These are phyloP conservation scores for Malacoctenus gilli DNA, from an alignment of 2,797 vertebrate genomes.

Conservation along the genomic window DNA sequence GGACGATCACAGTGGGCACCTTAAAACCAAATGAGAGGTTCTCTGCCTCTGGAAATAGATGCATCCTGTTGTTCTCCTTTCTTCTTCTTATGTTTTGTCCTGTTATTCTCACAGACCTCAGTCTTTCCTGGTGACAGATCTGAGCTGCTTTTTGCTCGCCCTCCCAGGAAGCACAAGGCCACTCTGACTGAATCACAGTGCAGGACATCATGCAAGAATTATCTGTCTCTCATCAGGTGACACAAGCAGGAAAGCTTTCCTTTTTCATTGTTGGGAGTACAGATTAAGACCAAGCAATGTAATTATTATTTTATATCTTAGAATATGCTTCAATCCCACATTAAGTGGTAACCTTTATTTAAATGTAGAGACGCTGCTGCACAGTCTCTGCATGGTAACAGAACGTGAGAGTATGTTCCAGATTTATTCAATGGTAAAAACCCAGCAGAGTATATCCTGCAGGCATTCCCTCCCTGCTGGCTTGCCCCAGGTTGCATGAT, in stretches of 20 bases:
- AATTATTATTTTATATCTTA: too few species aligned
- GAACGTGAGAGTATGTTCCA: too few species aligned
- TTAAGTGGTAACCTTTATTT: too few species aligned
- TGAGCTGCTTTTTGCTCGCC: slow-evolving; percentile 16
- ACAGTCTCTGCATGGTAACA: not conserved
- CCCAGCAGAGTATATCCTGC: slow-evolving; percentile 3
- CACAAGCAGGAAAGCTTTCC: too few species aligned
- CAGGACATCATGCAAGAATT: not conserved
- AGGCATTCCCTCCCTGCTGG: slow-evolving; percentile 23
- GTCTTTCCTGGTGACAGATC: slow-evolving; percentile 28
- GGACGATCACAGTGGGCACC: not conserved
- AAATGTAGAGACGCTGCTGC: too few species aligned
- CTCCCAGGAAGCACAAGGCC: slow-evolving; percentile 13
- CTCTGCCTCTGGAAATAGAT: slow-evolving; percentile 31
- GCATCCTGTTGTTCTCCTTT: slow-evolving; percentile 20
- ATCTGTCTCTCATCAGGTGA: not conserved
- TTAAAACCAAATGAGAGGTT: not conserved
- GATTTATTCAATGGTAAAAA: too few species aligned
- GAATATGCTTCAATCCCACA: too few species aligned
- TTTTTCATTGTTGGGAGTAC: too few species aligned
- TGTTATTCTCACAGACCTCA: slow-evolving; percentile 3
- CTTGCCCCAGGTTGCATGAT: slow-evolving; percentile 19
- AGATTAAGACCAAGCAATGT: too few species aligned
- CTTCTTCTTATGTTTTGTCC: too few species aligned
- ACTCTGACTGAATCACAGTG: slow-evolving; percentile 3